Evolutionary conservation across 2,797 vertebrate species (phyloP).

Genomic region (Argya squamiceps): DNA sequence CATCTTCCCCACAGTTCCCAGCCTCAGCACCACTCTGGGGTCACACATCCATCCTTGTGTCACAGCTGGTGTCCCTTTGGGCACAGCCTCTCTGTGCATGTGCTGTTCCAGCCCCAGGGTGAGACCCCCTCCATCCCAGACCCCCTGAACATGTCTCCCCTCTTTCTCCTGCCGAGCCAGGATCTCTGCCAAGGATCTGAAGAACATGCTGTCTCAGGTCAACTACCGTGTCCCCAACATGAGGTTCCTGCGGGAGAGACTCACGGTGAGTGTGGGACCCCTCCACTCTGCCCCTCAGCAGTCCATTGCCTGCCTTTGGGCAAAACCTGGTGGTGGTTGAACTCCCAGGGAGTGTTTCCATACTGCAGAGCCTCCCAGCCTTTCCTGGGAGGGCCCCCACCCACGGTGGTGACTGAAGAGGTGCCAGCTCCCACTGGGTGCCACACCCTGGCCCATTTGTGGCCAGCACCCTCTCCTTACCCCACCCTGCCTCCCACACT

Average conservation of each 20-base stretch:
- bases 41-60: accelerated
- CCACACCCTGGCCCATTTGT: background rate
- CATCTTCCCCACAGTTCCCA: background rate
- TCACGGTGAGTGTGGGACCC: conserved; percentile 83
- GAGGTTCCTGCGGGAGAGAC: conserved; percentile 93
- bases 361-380: background rate
- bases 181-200: conserved; percentile 98
- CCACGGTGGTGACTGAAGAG: conserved; percentile 23
- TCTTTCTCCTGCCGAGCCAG: conserved; percentile 63
- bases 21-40: background rate
- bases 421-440: conserved; percentile 27
- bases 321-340: background rate
- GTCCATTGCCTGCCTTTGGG: background rate
- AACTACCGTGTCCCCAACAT: conserved; percentile 99
- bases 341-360: background rate
- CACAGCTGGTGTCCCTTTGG: background rate
- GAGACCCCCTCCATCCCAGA: background rate
- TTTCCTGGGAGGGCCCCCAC: conserved; percentile 18
- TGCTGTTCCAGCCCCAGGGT: background rate
- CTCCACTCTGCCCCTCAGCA: background rate
- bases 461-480: background rate
- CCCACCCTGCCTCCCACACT: conserved; percentile 8
- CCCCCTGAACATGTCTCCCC: background rate
- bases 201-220: conserved; percentile 97
- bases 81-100: accelerated